Percentiles rank a stretch among this genome's conserved stretches.
Conservation (phyloP, 2,113 vertebrate genomes). For the Polyodon spathula region DNA sequence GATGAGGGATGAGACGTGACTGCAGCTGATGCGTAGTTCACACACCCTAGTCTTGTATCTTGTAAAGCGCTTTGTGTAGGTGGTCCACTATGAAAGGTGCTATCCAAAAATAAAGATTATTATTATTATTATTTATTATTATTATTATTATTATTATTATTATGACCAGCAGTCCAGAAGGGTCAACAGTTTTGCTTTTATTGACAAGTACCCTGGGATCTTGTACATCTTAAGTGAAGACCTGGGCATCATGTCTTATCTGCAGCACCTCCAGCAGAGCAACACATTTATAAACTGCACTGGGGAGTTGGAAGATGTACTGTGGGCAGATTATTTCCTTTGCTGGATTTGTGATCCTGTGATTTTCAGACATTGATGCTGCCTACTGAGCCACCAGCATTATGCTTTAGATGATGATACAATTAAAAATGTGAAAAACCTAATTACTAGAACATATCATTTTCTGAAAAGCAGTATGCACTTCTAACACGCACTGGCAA, state of each 20-base stretch:
- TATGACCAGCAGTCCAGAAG: slow-evolving; percentile 36
- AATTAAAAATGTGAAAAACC: slow-evolving; percentile 7
- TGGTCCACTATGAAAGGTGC: too few species aligned
- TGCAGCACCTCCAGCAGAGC: slow-evolving; percentile 1
- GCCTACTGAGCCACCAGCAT: not conserved
- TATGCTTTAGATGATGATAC: slow-evolving; percentile 8
- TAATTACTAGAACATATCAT: slow-evolving; percentile 15
- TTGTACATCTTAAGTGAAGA: slow-evolving; percentile 11
- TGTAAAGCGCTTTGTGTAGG: too few species aligned
- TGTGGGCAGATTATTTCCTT: slow-evolving; percentile 8
- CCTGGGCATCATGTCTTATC: slow-evolving; percentile 2
- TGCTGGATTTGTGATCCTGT: slow-evolving; percentile 1
- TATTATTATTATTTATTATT: too few species aligned
- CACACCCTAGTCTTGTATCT: too few species aligned
- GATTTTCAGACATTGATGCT: slow-evolving; percentile 1
- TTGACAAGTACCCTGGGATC: slow-evolving; percentile 16
- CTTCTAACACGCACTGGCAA: not conserved
- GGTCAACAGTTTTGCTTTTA: slow-evolving; percentile 12
- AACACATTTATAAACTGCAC: not conserved
- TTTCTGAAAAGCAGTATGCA: not conserved
- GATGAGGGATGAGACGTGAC: too few species aligned
- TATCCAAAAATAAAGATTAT: too few species aligned
- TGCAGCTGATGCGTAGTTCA: too few species aligned
- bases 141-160: too few species aligned
- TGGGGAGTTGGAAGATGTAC: slow-evolving; percentile 4